phyloP scores from a whole-genome alignment of 2,888 invertebrate genomes.

The Stenodema calcarata region DNA sequence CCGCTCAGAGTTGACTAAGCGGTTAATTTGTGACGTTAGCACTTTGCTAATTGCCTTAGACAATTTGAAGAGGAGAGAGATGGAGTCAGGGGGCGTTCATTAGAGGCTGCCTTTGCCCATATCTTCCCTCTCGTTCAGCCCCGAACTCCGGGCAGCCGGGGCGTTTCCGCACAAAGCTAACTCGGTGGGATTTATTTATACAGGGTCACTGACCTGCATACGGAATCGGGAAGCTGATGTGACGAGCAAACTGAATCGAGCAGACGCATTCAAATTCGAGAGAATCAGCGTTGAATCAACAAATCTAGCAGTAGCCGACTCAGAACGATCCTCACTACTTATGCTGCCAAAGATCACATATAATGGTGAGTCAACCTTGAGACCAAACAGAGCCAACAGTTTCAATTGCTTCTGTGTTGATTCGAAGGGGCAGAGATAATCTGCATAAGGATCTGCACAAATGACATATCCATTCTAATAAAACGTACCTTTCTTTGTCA shows the following conservation, averaged over 20 bases:
- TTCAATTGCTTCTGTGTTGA: too few relatives aligned
- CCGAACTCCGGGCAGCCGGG: not conserved
- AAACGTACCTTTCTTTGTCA: too few relatives aligned
- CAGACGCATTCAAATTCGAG: constrained; percentile 14
- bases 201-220: constrained; percentile 45
- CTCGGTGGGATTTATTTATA: constrained; percentile 37
- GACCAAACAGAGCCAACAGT: too few relatives aligned
- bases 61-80: constrained; percentile 49
- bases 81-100: constrained; percentile 23
- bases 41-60: constrained; percentile 52
- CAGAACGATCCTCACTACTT: not conserved
- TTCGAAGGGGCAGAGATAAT: too few relatives aligned
- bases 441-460: too few relatives aligned
- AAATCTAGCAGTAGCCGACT: not conserved
- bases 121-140: not conserved
- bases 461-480: too few relatives aligned
- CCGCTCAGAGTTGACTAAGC: constrained; percentile 43
- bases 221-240: constrained; percentile 19
- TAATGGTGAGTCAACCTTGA: too few relatives aligned
- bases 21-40: constrained; percentile 53
- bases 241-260: constrained; percentile 34
- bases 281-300: constrained; percentile 19
- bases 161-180: constrained; percentile 11
- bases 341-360: too few relatives aligned
- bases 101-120: constrained; percentile 8